phyloP scores from a whole-genome alignment of 2,797 vertebrate species.

The Graptemys geographica region DNA sequence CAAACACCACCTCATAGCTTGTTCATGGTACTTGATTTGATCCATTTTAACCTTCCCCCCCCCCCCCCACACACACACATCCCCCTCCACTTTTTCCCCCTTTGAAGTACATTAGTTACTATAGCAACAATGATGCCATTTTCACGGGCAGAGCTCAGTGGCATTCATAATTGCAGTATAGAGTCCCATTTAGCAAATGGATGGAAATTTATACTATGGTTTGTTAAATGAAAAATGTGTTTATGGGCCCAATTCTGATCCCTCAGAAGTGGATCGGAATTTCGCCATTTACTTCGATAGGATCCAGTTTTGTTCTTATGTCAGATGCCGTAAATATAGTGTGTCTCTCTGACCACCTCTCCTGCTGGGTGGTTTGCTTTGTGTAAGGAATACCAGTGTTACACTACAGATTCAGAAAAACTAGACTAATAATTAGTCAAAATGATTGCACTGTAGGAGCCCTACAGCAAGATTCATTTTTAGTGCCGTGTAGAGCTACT shows the following conservation, averaged over 20 bases:
- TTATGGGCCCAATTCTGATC: conserved; percentile 30
- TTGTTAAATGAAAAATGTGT: conserved; percentile 56
- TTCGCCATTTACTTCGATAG: conserved; percentile 53
- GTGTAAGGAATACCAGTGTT: conserved; percentile 19
- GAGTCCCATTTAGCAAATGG: conserved; percentile 21
- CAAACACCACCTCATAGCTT: accelerated
- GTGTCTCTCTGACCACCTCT: conserved; percentile 62
- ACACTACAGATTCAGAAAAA: conserved; percentile 22
- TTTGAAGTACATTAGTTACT: not conserved
- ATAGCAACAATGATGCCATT: not conserved
- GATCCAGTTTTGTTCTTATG: conserved; percentile 62
- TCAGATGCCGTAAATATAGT: conserved; percentile 6
- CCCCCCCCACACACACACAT: not conserved
- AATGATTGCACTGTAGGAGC: conserved; percentile 27
- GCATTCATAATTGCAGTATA: not conserved
- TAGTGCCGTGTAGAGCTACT: not conserved
- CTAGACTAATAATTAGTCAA: conserved; percentile 39
- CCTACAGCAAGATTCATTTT: conserved; percentile 9
- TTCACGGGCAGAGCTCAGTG: not conserved
- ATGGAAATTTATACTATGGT: conserved; percentile 1
- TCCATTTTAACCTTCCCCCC: not conserved
- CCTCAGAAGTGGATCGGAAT: conserved; percentile 55
- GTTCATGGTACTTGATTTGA: not conserved
- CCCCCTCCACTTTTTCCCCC: not conserved
- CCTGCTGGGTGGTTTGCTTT: conserved; percentile 44